Conservation (phyloP, 2,113 vertebrate genomes). For the Sorex fumeus region DNA sequence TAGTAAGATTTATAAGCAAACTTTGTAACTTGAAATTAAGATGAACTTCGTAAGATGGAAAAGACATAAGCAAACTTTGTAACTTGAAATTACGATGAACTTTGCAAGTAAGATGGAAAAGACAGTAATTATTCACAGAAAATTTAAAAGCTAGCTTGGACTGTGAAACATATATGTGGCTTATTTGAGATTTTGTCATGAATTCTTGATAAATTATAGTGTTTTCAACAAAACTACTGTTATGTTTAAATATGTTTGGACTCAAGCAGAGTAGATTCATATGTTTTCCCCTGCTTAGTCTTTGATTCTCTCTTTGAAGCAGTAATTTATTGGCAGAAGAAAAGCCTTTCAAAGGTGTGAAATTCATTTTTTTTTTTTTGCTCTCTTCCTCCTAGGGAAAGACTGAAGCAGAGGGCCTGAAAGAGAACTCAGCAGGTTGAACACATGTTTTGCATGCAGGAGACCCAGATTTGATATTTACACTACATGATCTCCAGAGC, state of each 20-base stretch:
- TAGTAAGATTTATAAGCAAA: neutral
- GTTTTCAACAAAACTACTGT: neutral
- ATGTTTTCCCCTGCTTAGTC: neutral
- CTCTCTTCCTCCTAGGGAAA: too few species aligned
- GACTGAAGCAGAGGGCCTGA: too few species aligned
- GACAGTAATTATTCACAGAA: neutral
- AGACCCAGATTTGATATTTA: too few species aligned
- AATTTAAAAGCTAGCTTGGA: neutral
- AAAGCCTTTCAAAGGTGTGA: too few species aligned
- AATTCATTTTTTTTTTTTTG: too few species aligned
- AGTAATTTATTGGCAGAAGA: too few species aligned
- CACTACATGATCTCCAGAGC: too few species aligned
- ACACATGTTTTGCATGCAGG: too few species aligned
- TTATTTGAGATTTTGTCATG: neutral
- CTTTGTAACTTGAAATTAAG: too few species aligned
- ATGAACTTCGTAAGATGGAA: neutral
- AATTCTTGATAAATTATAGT: slow-evolving; percentile 3
- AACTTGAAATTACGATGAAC: too few species aligned
- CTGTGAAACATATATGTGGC: neutral
- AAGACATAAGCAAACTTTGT: neutral
- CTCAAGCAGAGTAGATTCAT: neutral
- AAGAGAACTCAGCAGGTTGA: too few species aligned
- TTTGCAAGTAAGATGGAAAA: neutral
- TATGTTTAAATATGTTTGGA: neutral
- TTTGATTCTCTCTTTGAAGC: too few species aligned